phyloP scores from a whole-genome alignment of 2,888 invertebrate species.

The Abscondita cerata region DNA sequence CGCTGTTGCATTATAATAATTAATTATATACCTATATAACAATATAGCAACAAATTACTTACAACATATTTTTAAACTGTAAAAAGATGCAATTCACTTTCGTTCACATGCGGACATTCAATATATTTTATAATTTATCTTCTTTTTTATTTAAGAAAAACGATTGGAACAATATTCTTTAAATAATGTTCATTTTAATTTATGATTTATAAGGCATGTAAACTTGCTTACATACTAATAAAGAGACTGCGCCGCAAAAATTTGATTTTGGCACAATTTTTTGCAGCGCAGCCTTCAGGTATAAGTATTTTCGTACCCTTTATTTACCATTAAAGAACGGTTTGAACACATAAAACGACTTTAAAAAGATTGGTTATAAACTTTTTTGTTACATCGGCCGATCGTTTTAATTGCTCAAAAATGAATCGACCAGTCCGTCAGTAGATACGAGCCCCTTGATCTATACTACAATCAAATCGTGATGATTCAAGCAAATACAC shows the following conservation, averaged over 20 bases:
- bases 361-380: too few species aligned
- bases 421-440: too few species aligned
- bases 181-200: conserved; percentile 1
- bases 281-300: too few species aligned
- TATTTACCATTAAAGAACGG: too few species aligned
- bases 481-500: conserved; percentile 31
- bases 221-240: conserved; percentile 11
- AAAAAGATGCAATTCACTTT: conserved; percentile 29
- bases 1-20: conserved; percentile 36
- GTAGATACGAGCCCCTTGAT: too few species aligned
- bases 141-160: conserved; percentile 7
- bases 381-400: too few species aligned
- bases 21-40: conserved; percentile 52
- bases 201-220: conserved; percentile 19
- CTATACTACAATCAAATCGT: conserved; percentile 26
- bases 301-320: too few species aligned
- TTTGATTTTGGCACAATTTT: neutral
- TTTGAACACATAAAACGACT: too few species aligned
- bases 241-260: neutral
- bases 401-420: too few species aligned
- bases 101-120: conserved; percentile 15
- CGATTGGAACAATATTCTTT: conserved; percentile 7
- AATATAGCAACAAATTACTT: conserved; percentile 56
- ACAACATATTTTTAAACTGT: conserved; percentile 43
- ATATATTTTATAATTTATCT: conserved; percentile 5